Percentiles rank a stretch among this genome's conserved stretches.
Conservation (phyloP, 2,113 vertebrate genomes). For the Sorex araneus region DNA sequence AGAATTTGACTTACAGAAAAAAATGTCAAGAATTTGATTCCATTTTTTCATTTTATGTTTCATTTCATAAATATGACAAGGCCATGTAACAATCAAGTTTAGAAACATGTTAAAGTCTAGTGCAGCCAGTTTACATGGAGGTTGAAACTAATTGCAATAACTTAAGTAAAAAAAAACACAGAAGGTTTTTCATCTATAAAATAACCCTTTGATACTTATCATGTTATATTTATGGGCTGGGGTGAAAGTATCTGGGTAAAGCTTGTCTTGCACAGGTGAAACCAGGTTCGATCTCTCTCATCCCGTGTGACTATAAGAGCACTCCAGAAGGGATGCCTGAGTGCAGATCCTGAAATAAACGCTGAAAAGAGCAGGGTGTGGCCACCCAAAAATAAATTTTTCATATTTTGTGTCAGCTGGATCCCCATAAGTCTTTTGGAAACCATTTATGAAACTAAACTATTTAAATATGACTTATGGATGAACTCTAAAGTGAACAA, state of each 20-base stretch:
- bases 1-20: no score
- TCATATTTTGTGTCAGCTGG: neutral
- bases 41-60: neutral
- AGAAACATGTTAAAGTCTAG: neutral
- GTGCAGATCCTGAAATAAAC: no score
- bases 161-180: neutral
- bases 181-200: neutral
- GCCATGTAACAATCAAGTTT: rapidly evolving
- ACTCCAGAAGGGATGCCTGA: no score
- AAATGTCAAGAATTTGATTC: neutral
- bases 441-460: neutral
- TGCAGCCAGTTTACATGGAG: neutral
- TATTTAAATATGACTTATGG: neutral
- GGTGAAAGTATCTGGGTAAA: no score
- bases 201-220: neutral
- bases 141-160: neutral
- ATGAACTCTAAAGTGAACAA: no score
- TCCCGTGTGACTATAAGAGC: no score
- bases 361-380: no score
- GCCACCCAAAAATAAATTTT: neutral
- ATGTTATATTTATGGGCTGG: no score
- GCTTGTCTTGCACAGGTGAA: no score
- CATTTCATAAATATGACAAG: neutral
- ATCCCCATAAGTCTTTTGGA: neutral
- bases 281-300: no score